Conservation (phyloP, 64 coral and sea anemone species). For the Hydrozoanthus tunicans region DNA sequence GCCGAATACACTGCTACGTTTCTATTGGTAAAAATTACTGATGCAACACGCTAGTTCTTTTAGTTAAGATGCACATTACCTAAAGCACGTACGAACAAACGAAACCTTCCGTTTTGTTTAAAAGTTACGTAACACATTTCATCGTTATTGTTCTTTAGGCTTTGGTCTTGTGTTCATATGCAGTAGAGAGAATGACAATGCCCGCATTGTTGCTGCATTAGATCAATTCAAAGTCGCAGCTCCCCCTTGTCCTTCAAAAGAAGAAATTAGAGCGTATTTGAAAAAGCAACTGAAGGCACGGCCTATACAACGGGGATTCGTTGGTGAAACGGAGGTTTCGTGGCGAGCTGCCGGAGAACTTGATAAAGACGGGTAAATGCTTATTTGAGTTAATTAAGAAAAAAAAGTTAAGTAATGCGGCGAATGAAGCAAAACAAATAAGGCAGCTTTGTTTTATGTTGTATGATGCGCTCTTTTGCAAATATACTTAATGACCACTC, state of each 20-base stretch:
- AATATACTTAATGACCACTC: no score
- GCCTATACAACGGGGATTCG: neutral
- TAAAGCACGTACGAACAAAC: no score
- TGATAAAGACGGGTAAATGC: slow-evolving; percentile 33
- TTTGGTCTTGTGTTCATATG: slow-evolving; percentile 81
- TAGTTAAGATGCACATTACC: no score
- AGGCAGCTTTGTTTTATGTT: no score
- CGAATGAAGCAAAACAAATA: no score
- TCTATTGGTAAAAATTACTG: no score
- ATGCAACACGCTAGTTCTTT: no score
- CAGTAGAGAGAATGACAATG: slow-evolving; percentile 82
- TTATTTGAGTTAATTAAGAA: neutral
- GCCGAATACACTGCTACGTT: no score
- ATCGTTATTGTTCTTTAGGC: slow-evolving; percentile 50
- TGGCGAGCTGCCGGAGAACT: slow-evolving; percentile 52
- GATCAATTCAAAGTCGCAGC: slow-evolving; percentile 75
- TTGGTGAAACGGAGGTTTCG: neutral
- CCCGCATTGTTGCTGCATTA: slow-evolving; percentile 81
- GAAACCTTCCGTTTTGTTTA: no score
- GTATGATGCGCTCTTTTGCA: no score
- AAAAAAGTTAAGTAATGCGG: no score
- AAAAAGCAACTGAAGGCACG: slow-evolving; percentile 21
- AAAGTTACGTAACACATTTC: neutral
- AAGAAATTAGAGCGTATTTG: slow-evolving; percentile 29
- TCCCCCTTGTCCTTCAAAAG: slow-evolving; percentile 51